These are phyloP conservation scores for Anoncus sp. DNA, from an alignment of 2,888 invertebrate species.

Conservation along the genomic window DNA sequence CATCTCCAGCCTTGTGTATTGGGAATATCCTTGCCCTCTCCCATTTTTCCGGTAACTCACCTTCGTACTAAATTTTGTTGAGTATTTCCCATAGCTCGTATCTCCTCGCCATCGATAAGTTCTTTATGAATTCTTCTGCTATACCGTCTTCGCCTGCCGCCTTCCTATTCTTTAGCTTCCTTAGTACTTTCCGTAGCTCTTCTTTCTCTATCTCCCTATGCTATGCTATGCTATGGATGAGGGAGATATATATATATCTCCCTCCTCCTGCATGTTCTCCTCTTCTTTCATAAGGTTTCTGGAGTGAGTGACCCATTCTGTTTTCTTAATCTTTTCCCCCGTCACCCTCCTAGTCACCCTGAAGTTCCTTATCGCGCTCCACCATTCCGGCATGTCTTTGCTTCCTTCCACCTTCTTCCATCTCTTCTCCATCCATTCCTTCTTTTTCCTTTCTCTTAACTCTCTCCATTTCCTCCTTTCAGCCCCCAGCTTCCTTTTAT, in stretches of 20 bases:
- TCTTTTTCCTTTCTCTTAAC: neutral
- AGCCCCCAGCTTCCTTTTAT: neutral
- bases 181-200: neutral
- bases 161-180: neutral
- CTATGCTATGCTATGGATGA: no score
- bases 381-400: neutral
- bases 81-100: slow-evolving; percentile 12
- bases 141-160: slow-evolving; percentile 12
- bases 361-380: neutral
- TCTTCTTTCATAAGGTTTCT: neutral
- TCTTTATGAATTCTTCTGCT: slow-evolving; percentile 1
- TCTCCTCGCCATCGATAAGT: neutral
- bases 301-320: neutral
- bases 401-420: neutral
- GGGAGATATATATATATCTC: no score
- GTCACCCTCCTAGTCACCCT: no score
- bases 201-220: neutral
- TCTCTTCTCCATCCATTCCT: neutral
- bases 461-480: neutral
- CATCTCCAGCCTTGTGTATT: slow-evolving; percentile 45
- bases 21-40: slow-evolving; percentile 6
- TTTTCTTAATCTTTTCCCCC: neutral
- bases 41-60: no score
- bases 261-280: neutral
- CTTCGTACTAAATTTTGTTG: neutral